Evolutionary conservation across 2,113 vertebrate genomes (phyloP), one percentile per base, ranked within the genome.

Genomic region (Ochotona curzoniae): DNA sequence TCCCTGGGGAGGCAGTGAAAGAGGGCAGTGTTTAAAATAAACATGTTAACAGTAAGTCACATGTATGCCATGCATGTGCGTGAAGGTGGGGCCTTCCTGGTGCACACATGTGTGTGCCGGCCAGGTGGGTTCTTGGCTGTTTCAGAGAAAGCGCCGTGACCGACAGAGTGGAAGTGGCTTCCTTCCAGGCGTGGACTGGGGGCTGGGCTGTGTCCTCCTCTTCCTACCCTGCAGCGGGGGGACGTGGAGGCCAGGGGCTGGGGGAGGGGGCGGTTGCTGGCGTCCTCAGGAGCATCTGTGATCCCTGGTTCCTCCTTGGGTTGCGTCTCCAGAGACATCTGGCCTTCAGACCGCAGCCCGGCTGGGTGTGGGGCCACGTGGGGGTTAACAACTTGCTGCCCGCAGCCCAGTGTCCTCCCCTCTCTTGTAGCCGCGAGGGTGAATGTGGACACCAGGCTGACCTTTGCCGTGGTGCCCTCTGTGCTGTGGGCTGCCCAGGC

Each of bases 231-330:
- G 15, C 4, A 32, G 82, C 66, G 20, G 8, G 69, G 32, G 74
- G 63, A 3, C 0, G 32, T 28, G 15, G 30, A 76, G 49, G 9
- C 3, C 21, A 0, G 8, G 47, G 51, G 14, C 17, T 2, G 0
- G 8, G 0, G 0, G 8, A 2, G 17, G 4, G 70, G 21, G 15
- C 0, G 0, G 18, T 18, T 3, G 9, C 71, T 28, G n/a, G 70
- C 60, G 73, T 35, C 20, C 57, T 9, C 0, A 0, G 20, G 61
- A 11, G 2, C 8, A 0, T 25, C 28, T 25, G 32, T 61, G 3
- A 8, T 23, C 10, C 0, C 23, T 3, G 23, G 30, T 23, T 67
- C 8, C n/a, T 47, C 5, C 78, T 85, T 13, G 44, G n/a, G 12
- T 13, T 0, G 35, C 44, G 32, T 51, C n/a, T 82, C 28, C 73